These are phyloP conservation scores for Heptranchias perlo DNA, from an alignment of 2,113 vertebrate species.

Conservation along the genomic window DNA sequence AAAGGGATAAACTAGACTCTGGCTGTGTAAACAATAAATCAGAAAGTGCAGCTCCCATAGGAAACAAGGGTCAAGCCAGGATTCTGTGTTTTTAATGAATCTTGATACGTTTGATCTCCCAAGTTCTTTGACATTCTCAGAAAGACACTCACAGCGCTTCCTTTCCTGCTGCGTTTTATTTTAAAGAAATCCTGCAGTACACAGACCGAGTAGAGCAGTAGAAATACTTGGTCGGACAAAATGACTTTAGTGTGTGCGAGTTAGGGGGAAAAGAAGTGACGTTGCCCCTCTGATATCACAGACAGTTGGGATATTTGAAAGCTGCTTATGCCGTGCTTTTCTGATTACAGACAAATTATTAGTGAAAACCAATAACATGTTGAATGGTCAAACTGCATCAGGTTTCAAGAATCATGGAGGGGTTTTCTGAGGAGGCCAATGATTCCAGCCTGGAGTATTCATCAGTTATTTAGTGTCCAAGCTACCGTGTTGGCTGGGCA, in stretches of 20 bases:
- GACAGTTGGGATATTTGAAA: neutral
- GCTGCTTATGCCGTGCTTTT: neutral
- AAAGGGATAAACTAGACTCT: neutral
- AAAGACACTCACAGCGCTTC: neutral
- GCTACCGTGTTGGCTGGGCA: neutral
- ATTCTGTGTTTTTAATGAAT: neutral
- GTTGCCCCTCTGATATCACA: neutral
- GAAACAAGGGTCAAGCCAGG: neutral
- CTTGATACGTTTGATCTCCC: neutral
- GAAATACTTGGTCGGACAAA: neutral
- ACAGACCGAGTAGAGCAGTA: neutral
- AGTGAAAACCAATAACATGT: neutral
- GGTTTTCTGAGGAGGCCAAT: neutral
- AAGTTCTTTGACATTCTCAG: neutral
- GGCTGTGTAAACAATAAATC: slow-evolving; percentile 1
- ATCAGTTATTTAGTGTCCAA: no score
- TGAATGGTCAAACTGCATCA: neutral
- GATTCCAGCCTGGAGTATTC: no score
- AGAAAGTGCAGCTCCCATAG: neutral
- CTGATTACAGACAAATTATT: neutral
- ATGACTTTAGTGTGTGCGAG: neutral
- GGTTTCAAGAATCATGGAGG: neutral
- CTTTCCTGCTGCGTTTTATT: neutral
- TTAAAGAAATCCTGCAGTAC: neutral
- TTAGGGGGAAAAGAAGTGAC: no score